Evolutionary conservation across 1,140 invertebrate genomes (phyloP).

Genomic region (Lucilia sericata): DNA sequence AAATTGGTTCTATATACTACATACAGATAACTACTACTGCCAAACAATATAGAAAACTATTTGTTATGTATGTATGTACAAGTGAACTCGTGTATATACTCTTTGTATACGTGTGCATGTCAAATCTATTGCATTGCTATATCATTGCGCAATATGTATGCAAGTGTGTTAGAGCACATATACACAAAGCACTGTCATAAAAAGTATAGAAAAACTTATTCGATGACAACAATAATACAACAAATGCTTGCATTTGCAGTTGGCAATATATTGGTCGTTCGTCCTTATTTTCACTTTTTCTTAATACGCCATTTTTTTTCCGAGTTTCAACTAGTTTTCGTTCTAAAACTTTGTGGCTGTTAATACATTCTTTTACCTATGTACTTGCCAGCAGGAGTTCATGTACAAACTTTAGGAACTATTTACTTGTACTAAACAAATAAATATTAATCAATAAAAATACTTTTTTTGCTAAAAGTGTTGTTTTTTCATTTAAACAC

Average conservation of each 20-base stretch:
- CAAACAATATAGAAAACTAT: too few relatives aligned
- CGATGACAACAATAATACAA: background rate
- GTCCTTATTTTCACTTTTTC: slow-evolving; percentile 22
- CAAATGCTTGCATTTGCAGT: background rate
- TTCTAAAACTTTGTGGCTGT: too few relatives aligned
- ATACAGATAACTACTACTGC: too few relatives aligned
- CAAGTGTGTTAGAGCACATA: background rate
- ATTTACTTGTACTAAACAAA: background rate
- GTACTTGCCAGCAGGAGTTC: too few relatives aligned
- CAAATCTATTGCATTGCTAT: background rate
- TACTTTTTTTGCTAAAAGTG: background rate
- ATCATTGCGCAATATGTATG: slow-evolving; percentile 15
- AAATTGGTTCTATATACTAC: background rate
- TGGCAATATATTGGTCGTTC: background rate
- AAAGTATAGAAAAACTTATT: background rate
- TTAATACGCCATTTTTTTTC: background rate
- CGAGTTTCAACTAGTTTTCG: background rate
- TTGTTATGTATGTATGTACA: background rate
- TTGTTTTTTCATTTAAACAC: background rate
- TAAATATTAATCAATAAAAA: background rate
- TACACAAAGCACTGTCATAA: background rate
- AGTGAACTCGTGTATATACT: background rate
- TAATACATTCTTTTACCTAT: too few relatives aligned
- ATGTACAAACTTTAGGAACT: too few relatives aligned
- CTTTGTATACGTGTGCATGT: background rate